Base-by-base conservation (phyloP, 2,113 vertebrate species). In the Odontophorus gujanensis region DNA sequence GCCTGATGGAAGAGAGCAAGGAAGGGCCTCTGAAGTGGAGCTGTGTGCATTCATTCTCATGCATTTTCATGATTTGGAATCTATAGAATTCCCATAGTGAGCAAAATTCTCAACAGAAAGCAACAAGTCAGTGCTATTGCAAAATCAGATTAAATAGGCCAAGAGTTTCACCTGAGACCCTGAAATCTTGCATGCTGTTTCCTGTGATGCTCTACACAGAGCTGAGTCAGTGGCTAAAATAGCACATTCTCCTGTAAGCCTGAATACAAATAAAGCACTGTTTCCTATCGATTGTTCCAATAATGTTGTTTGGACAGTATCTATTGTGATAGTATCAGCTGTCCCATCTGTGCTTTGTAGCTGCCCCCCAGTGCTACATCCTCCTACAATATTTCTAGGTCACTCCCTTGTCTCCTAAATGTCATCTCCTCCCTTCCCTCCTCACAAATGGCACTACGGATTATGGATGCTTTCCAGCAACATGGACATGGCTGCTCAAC, bases 401-500 rank as follows among this genome's bases (percentile, higher is more conserved):
- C 68, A 32, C 40, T 89, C 82, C 24, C 61, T 68, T 6, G 48
- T 11, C n/a, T 78, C 66, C 65, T 19, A 32, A 30, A 11, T 3
- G 75, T 32, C 57, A 77, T 9, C 85, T 43, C 73, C 8, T 24
- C 79, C 43, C 78, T 30, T 81, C 62, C 74, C 58, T n/a, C 72
- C 57, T 51, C 72, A 7, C 42, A 14, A 13, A 78, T 0, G 72
- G 78, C 34, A 90, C 59, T 1, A 8, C 11, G 18, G 45, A 55
- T 7, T 9, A 13, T 1, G 74, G 50, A 50, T 32, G 3, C 40
- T 76, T 68, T 67, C 42, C 74, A 89, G 78, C 40, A 25, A 16
- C 11, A 15, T 15, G 16, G 7, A 24, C 2, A 0, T 0, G 16
- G 74, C 74, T 47, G 67, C 61, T 6, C 9, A 19, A 5, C 40